phyloP scores from a whole-genome alignment of 2,113 vertebrate genomes.

The Zosterops japonicus region DNA sequence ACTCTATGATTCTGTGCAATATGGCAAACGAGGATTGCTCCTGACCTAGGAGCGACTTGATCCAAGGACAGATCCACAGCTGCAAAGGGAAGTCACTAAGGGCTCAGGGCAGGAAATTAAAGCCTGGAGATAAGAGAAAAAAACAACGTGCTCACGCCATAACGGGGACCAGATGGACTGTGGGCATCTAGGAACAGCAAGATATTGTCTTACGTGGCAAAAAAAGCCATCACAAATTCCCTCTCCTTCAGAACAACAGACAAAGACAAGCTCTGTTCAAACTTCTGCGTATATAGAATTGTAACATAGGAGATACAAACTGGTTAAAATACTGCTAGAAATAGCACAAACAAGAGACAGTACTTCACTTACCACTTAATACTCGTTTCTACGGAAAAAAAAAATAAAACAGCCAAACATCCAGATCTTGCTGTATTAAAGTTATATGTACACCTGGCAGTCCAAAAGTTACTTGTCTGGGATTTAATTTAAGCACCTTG shows the following conservation, averaged over 20 bases:
- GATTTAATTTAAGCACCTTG: slow-evolving; percentile 77
- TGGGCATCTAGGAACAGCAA: neutral
- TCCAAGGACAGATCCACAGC: neutral
- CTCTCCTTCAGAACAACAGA: slow-evolving; percentile 58
- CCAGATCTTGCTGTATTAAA: slow-evolving; percentile 68
- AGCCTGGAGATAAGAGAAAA: neutral
- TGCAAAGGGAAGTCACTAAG: neutral
- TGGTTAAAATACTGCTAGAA: slow-evolving; percentile 75
- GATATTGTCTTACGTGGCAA: neutral
- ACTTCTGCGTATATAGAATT: slow-evolving; percentile 51
- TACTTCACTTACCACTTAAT: slow-evolving; percentile 73
- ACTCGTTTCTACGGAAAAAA: slow-evolving; percentile 49
- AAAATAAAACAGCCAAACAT: slow-evolving; percentile 43
- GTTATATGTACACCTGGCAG: slow-evolving; percentile 70
- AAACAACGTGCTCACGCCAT: neutral
- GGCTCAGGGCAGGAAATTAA: neutral
- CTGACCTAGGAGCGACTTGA: neutral
- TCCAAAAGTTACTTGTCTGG: slow-evolving; percentile 64
- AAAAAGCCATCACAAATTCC: slow-evolving; percentile 38
- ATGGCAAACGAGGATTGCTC: neutral
- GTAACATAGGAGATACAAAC: slow-evolving; percentile 68
- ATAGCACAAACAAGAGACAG: slow-evolving; percentile 72
- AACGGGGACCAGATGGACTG: neutral
- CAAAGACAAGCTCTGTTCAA: slow-evolving; percentile 66
- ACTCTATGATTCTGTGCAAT: neutral